Percentiles rank a stretch among this genome's conserved stretches.
Evolutionary conservation across 2,797 vertebrate genomes (phyloP).

Genomic region (Anguilla marmorata): DNA sequence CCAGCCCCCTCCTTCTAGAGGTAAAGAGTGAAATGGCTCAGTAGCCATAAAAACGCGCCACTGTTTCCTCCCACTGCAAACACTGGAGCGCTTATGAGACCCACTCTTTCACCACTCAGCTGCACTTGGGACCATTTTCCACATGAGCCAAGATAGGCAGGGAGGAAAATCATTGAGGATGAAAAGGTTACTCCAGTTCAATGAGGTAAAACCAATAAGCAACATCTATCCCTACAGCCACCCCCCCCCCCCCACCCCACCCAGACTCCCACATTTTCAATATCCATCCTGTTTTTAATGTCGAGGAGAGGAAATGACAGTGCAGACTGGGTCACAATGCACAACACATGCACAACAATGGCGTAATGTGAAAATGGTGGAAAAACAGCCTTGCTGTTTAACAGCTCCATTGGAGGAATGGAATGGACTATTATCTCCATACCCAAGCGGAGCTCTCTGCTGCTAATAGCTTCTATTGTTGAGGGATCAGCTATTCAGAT

Average conservation of each 20-base stretch:
- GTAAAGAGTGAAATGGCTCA: constrained; percentile 8
- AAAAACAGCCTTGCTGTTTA: neutral
- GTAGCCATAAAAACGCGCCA: constrained; percentile 22
- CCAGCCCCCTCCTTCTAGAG: constrained; percentile 68
- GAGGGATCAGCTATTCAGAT: constrained; percentile 7
- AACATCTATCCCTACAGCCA: neutral
- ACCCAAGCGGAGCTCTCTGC: constrained; percentile 14
- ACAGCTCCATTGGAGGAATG: neutral
- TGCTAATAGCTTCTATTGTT: constrained; percentile 9
- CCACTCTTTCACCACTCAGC: constrained; percentile 41
- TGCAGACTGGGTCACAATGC: constrained; percentile 9
- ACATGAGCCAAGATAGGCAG: neutral
- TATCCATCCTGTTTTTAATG: constrained; percentile 13
- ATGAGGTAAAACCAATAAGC: constrained; percentile 4
- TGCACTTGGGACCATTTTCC: constrained; percentile 28
- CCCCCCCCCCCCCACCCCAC: too few relatives aligned
- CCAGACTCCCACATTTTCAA: neutral
- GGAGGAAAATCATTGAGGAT: neutral
- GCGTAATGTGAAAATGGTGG: neutral
- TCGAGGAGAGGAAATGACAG: neutral
- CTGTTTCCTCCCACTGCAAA: constrained; percentile 20
- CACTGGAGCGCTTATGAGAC: constrained; percentile 32
- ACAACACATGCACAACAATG: neutral
- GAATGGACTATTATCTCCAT: neutral
- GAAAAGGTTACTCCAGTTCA: constrained; percentile 30